Conservation (phyloP, 35 echinoderm and acorn worm species). For the Lytechinus variegatus region DNA sequence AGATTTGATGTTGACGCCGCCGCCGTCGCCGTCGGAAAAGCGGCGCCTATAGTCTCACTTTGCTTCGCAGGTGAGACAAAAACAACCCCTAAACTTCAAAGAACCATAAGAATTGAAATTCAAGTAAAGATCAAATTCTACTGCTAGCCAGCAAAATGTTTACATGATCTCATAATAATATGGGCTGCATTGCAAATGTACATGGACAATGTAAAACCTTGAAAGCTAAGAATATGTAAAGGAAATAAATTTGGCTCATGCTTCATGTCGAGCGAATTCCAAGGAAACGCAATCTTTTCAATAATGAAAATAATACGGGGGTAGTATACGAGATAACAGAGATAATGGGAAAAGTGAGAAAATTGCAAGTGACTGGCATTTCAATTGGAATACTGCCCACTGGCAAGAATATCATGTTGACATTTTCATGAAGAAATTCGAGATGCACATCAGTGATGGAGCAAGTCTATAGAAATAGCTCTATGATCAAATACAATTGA, state of each 20-base stretch:
- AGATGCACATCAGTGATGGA: background rate
- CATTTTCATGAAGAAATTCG: background rate
- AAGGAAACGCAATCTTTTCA: background rate
- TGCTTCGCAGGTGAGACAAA: no score
- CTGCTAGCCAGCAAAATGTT: background rate
- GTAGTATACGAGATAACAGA: background rate
- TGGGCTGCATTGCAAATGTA: no score
- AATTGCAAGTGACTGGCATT: background rate
- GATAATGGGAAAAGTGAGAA: background rate
- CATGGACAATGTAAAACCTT: background rate
- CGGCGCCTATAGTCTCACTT: no score
- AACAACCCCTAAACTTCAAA: no score
- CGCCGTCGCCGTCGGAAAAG: no score
- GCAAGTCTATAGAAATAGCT: background rate
- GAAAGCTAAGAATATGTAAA: background rate
- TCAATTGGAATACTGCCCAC: background rate
- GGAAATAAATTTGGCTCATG: background rate
- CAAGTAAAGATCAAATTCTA: background rate
- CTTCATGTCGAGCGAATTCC: background rate
- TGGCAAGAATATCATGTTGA: conserved; percentile 4
- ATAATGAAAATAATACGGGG: background rate
- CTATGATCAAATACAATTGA: background rate
- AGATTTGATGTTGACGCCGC: no score
- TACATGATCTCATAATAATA: no score
- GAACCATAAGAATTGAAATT: background rate